Evolutionary conservation across 2,797 vertebrate genomes (phyloP).

Genomic region (Tokudaia tokunoshimensis): DNA sequence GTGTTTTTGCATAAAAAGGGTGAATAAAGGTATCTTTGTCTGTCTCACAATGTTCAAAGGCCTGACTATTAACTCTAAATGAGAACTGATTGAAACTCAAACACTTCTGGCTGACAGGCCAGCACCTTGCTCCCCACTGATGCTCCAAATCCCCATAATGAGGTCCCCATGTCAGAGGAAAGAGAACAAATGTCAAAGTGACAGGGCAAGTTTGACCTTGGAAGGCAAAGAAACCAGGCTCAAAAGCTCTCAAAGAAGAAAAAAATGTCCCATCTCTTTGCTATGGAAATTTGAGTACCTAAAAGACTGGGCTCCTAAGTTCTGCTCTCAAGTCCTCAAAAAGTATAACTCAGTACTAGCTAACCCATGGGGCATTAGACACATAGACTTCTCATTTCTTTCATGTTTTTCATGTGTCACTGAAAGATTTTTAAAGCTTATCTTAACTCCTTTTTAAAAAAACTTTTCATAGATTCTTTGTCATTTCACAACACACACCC

Average conservation of each 20-base stretch:
- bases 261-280: conserved; percentile 24
- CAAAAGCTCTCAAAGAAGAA: conserved; percentile 17
- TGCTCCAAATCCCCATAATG: background rate
- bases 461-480: background rate
- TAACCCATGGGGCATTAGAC: background rate
- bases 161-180: background rate
- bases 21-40: conserved; percentile 7
- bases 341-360: background rate
- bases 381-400: background rate
- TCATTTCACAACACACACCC: background rate
- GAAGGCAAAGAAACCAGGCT: conserved; percentile 33
- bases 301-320: background rate
- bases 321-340: conserved; percentile 35
- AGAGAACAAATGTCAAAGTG: background rate
- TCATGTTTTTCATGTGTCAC: background rate
- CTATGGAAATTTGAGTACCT: conserved; percentile 45
- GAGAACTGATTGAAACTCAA: background rate
- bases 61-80: background rate
- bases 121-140: background rate
- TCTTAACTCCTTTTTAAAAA: background rate
- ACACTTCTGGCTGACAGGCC: background rate
- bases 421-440: background rate
- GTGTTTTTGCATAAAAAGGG: background rate
- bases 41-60: background rate
- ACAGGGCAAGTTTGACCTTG: conserved; percentile 42